These are phyloP conservation scores for Hydriomena furcata DNA, from an alignment of 2,888 invertebrate species.

Conservation along the genomic window DNA sequence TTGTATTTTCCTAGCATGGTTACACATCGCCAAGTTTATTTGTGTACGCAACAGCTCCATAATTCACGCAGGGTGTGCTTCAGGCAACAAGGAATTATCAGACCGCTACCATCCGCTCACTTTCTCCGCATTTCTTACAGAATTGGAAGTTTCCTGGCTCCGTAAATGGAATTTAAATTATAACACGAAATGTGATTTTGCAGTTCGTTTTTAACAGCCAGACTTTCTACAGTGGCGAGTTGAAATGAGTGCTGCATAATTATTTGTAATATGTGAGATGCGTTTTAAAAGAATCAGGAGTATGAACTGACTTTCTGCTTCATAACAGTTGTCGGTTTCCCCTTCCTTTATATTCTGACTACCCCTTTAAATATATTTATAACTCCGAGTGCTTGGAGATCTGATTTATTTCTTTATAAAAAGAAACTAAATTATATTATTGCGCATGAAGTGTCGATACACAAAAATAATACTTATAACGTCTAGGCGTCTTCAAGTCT, in stretches of 20 bases:
- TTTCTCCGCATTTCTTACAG: conserved; percentile 27
- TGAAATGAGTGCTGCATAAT: background rate
- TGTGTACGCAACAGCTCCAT: conserved; percentile 16
- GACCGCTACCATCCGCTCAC: conserved; percentile 29
- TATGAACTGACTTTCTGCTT: too few relatives aligned
- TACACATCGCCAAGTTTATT: conserved; percentile 10
- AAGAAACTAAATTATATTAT: background rate
- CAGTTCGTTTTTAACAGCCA: conserved; percentile 3
- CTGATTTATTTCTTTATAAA: too few relatives aligned
- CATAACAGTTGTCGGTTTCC: too few relatives aligned
- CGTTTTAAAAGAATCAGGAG: too few relatives aligned
- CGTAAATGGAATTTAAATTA: conserved; percentile 24
- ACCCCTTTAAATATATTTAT: too few relatives aligned
- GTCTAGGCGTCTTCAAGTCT: conserved; percentile 71
- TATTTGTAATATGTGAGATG: too few relatives aligned
- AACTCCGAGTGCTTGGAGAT: too few relatives aligned
- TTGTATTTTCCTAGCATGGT: background rate
- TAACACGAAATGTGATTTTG: conserved; percentile 26
- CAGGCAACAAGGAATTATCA: conserved; percentile 22
- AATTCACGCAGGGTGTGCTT: conserved; percentile 23
- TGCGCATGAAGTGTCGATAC: conserved; percentile 2
- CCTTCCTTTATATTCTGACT: too few relatives aligned
- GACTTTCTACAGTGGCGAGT: conserved; percentile 22
- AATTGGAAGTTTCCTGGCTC: conserved; percentile 25
- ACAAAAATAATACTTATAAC: conserved; percentile 34